Conservation (phyloP, 2,888 invertebrate species). For the Drosophila subquinaria region DNA sequence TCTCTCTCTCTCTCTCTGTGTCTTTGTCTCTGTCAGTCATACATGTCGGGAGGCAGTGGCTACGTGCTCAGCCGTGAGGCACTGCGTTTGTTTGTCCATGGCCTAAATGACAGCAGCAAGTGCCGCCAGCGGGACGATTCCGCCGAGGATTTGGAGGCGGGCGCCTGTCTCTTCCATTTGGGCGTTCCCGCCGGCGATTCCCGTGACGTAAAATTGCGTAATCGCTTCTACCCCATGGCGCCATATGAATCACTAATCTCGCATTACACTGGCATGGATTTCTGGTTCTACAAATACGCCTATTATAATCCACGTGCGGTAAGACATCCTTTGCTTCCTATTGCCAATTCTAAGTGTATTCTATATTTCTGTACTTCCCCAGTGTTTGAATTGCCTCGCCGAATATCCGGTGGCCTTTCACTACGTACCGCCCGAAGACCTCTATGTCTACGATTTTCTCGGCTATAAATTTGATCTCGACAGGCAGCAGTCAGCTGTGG, state of each 20-base stretch:
- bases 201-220: slow-evolving; percentile 92
- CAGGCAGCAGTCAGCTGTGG: slow-evolving; percentile 35
- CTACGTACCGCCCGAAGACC: slow-evolving; percentile 88
- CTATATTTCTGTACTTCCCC: not conserved
- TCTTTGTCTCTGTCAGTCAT: slow-evolving; percentile 87
- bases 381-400: slow-evolving; percentile 90
- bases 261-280: slow-evolving; percentile 90
- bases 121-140: slow-evolving; percentile 86
- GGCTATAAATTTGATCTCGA: slow-evolving; percentile 52
- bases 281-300: slow-evolving; percentile 96
- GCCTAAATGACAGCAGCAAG: slow-evolving; percentile 88
- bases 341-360: too few relatives aligned
- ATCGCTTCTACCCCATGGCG: slow-evolving; percentile 96
- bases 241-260: slow-evolving; percentile 97
- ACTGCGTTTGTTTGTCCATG: slow-evolving; percentile 89
- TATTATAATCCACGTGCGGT: slow-evolving; percentile 93
- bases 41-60: slow-evolving; percentile 96
- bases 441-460: slow-evolving; percentile 68
- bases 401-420: slow-evolving; percentile 98
- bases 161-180: slow-evolving; percentile 91
- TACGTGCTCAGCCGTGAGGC: slow-evolving; percentile 94
- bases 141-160: slow-evolving; percentile 85
- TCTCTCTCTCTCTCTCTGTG: not conserved
- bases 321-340: slow-evolving; percentile 77
- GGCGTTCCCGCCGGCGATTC: slow-evolving; percentile 95